These are phyloP conservation scores for Bombus difficillimus DNA, from an alignment of 1,140 invertebrate species.

Conservation along the genomic window DNA sequence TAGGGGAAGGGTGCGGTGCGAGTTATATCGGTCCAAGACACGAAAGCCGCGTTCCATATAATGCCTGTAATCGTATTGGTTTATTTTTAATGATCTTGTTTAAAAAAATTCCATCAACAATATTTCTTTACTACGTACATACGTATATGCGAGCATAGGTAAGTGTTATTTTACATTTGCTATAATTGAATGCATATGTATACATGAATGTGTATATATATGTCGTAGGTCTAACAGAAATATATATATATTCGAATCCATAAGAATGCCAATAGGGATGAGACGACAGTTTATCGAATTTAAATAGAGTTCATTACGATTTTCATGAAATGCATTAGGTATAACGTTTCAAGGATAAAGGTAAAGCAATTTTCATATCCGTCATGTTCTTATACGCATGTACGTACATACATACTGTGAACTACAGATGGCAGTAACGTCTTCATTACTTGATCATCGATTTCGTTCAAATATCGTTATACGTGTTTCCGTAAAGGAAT, in stretches of 20 bases:
- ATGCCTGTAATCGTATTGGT: neutral
- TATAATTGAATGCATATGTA: too few relatives aligned
- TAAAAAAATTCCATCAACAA: neutral
- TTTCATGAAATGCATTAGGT: too few relatives aligned
- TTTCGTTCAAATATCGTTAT: neutral
- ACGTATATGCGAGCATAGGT: too few relatives aligned
- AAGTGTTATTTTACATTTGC: too few relatives aligned
- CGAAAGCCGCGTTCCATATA: conserved; percentile 21
- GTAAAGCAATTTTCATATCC: neutral
- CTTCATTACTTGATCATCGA: neutral
- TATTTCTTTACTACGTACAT: neutral
- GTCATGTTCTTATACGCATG: neutral
- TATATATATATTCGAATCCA: too few relatives aligned
- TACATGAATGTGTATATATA: too few relatives aligned
- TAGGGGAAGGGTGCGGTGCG: too few relatives aligned
- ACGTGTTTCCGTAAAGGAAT: neutral
- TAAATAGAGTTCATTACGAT: too few relatives aligned
- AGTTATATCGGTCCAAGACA: conserved; percentile 38
- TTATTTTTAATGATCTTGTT: neutral
- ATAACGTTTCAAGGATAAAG: too few relatives aligned
- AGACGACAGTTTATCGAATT: too few relatives aligned
- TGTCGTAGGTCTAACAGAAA: too few relatives aligned
- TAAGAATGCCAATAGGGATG: too few relatives aligned
- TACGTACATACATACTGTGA: neutral
- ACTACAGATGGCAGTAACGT: neutral